A percentile compares a stretch with the other conserved stretches of the same genome.
phyloP scores from a whole-genome alignment of 2,797 vertebrate species.

The Alectoris magna region DNA sequence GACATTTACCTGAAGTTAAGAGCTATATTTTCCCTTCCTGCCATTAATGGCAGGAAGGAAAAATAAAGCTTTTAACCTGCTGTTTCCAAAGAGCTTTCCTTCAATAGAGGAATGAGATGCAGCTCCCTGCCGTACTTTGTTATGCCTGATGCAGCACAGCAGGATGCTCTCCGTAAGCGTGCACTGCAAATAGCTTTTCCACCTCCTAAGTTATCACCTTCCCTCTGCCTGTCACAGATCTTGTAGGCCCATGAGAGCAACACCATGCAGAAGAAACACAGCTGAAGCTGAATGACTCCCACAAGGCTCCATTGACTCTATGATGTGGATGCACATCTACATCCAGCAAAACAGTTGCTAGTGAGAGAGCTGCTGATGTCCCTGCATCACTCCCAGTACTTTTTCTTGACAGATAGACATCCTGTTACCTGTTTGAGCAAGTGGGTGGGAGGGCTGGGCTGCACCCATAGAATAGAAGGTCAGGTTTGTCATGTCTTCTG shows the following conservation, averaged over 20 bases:
- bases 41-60: neutral
- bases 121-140: neutral
- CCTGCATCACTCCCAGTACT: neutral
- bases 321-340: fast-evolving
- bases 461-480: fast-evolving
- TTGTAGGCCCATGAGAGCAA: neutral
- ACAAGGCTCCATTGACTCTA: neutral
- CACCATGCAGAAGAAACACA: neutral
- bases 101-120: neutral
- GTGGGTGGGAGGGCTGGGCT: neutral
- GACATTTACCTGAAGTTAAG: neutral
- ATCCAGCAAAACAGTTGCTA: neutral
- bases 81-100: neutral
- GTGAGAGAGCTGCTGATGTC: neutral
- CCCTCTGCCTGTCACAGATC: neutral
- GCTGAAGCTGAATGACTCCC: neutral
- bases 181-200: neutral
- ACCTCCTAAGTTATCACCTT: neutral
- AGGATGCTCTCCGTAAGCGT: neutral
- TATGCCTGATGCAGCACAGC: neutral
- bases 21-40: neutral
- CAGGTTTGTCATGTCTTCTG: neutral
- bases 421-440: neutral
- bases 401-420: fast-evolving
- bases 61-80: neutral